Base-by-base conservation (phyloP, 2,888 invertebrate species). In the Troides aeacus region DNA sequence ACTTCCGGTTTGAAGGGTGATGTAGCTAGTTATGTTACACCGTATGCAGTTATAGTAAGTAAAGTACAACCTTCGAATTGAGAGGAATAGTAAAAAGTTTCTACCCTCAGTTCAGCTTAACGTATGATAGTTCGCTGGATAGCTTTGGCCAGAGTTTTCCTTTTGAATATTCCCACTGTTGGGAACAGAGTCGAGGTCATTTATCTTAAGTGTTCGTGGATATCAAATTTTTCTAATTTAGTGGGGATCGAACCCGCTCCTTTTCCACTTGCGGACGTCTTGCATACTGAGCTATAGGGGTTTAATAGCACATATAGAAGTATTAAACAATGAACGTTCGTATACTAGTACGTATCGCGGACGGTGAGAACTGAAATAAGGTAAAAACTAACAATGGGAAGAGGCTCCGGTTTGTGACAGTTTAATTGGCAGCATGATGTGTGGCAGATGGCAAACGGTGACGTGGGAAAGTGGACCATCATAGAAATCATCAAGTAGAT, bases 391-490 rank as follows among this genome's bases (percentile, higher is more conserved):
- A 64, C 68, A 64, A 63, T 62, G 46, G 24, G 8, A 57, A 46
- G 58, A 62, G 62, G 62, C 58, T 46, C 24, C 58, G 59, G 12
- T 15, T 15, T 58, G 46, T 62, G 39, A 62, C 39, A 66, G 56
- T n/a, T 56, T 42, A 42, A 57, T 64, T 17, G 53, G 36, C 50
- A 36, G 36, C 64, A 61, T 60, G 36, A 60, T 66, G 56, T 56
- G 5, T 42, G 7, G 42, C n/a, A 0, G 17, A 53, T 62, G 39
- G 24, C 57, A 62, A 46, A 64, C 63, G 63, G 68, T 60, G 36
- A 50, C 59, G 63, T 68, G 68, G 30, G 68, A 68, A 68, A 64
- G 50, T 64, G 10, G 59, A 36, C 23, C 42, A 50, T 12, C 36
- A 50, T 39, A 68, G 63, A 64, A 64, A 59, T 62, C 23, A 58